A percentile compares a stretch with the other conserved stretches of the same genome.
Evolutionary conservation across 2,888 invertebrate species (phyloP).

Genomic region (Nezara viridula): DNA sequence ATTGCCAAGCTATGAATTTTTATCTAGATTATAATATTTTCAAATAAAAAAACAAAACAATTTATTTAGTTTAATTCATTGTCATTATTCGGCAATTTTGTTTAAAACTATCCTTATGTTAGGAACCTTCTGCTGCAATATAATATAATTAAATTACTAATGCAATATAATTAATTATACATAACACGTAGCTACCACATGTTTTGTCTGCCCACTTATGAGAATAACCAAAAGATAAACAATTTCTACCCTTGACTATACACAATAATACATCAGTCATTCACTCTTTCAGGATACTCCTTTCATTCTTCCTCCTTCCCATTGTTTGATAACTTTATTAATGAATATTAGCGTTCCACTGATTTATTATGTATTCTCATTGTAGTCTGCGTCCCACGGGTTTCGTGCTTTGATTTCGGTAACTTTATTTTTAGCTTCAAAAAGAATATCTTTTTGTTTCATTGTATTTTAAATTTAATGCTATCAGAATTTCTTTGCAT

Average conservation of each 20-base stretch:
- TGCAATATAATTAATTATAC: too few species aligned
- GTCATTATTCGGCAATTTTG: too few species aligned
- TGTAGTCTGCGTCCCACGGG: background rate
- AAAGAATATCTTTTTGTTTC: background rate
- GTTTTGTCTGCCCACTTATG: background rate
- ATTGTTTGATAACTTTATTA: slow-evolving; percentile 16
- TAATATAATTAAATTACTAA: too few species aligned
- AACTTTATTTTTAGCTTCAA: background rate
- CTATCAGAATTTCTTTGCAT: too few species aligned
- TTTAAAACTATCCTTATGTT: too few species aligned
- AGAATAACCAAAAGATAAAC: background rate
- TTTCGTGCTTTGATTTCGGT: background rate
- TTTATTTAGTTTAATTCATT: too few species aligned
- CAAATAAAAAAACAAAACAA: too few species aligned
- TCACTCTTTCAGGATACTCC: slow-evolving; percentile 10
- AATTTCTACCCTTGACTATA: background rate
- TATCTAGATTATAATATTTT: too few species aligned
- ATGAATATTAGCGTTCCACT: slow-evolving; percentile 11
- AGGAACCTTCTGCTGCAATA: too few species aligned
- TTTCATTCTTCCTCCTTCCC: background rate
- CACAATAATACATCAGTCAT: slow-evolving; percentile 17
- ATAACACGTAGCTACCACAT: background rate
- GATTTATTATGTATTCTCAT: background rate
- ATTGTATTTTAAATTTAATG: background rate
- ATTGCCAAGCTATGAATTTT: too few species aligned